These are phyloP conservation scores for Phrynocephalus guinanensis DNA, from an alignment of 2,797 vertebrate genomes.

Conservation along the genomic window DNA sequence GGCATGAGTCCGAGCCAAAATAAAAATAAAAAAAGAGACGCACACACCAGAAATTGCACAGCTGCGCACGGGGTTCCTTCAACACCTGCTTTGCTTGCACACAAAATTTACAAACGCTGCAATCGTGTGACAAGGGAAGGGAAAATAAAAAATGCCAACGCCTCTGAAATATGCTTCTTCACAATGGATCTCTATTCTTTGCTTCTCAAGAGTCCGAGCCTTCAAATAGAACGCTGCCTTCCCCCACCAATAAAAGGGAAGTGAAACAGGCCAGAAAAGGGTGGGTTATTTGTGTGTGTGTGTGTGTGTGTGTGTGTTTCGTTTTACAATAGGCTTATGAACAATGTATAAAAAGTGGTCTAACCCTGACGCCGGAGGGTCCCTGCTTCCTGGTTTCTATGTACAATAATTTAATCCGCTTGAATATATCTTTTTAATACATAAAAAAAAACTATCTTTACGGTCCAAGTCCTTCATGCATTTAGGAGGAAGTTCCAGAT, in stretches of 20 bases:
- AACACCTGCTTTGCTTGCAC: conserved; percentile 61
- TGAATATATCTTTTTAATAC: conserved; percentile 82
- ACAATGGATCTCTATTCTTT: conserved; percentile 80
- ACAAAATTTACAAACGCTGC: conserved; percentile 66
- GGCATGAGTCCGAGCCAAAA: no score
- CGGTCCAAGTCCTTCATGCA: conserved; percentile 86
- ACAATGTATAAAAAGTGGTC: conserved; percentile 86
- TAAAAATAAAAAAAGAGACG: neutral
- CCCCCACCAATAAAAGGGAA: conserved; percentile 61
- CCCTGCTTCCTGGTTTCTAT: conserved; percentile 82
- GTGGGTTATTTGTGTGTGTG: conserved; percentile 7
- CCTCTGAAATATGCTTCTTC: conserved; percentile 75
- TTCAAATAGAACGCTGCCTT: neutral
- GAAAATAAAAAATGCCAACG: conserved; percentile 49
- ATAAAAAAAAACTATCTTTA: conserved; percentile 79
- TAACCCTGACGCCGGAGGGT: conserved; percentile 78
- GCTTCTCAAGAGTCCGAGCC: conserved; percentile 75
- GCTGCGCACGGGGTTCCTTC: conserved; percentile 43
- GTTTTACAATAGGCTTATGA: conserved; percentile 75
- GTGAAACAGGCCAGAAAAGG: conserved; percentile 44
- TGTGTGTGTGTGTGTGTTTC: conserved; percentile 56
- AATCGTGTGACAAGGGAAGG: conserved; percentile 47
- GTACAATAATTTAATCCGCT: conserved; percentile 94
- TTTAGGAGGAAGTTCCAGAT: conserved; percentile 84
- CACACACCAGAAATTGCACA: neutral